Evolutionary conservation across 2,797 vertebrate genomes (phyloP).

Genomic region (Xenops minutus): DNA sequence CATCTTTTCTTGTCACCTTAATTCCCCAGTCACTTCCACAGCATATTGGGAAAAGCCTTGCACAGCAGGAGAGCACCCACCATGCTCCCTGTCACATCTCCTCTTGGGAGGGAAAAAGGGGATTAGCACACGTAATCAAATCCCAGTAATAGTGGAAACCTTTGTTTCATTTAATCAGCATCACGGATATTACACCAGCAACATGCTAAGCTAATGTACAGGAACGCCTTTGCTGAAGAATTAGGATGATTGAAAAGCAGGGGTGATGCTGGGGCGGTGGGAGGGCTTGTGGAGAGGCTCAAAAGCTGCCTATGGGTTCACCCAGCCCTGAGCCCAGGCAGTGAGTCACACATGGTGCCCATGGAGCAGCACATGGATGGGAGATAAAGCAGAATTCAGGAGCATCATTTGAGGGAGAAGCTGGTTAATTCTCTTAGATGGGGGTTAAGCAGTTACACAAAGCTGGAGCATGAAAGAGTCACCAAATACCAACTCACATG

Average conservation of each 20-base stretch:
- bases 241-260: neutral
- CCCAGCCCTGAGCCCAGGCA: fast-evolving
- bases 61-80: neutral
- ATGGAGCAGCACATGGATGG: fast-evolving
- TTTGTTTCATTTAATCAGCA: slow-evolving; percentile 60
- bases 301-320: fast-evolving
- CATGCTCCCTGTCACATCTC: fast-evolving
- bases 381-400: neutral
- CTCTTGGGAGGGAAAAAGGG: neutral
- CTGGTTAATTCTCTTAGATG: fast-evolving
- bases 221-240: slow-evolving; percentile 2
- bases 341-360: neutral
- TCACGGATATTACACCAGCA: neutral
- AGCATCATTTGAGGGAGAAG: fast-evolving
- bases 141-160: slow-evolving; percentile 48
- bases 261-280: fast-evolving
- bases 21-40: neutral
- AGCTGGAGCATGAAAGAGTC: neutral
- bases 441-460: neutral
- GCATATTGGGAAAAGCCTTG: neutral
- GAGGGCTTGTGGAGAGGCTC: fast-evolving
- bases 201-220: neutral
- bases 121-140: slow-evolving; percentile 40
- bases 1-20: neutral
- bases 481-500: fast-evolving